Evolutionary conservation across 2,113 vertebrate genomes (phyloP).

Genomic region (Oncorhynchus tshawytscha): DNA sequence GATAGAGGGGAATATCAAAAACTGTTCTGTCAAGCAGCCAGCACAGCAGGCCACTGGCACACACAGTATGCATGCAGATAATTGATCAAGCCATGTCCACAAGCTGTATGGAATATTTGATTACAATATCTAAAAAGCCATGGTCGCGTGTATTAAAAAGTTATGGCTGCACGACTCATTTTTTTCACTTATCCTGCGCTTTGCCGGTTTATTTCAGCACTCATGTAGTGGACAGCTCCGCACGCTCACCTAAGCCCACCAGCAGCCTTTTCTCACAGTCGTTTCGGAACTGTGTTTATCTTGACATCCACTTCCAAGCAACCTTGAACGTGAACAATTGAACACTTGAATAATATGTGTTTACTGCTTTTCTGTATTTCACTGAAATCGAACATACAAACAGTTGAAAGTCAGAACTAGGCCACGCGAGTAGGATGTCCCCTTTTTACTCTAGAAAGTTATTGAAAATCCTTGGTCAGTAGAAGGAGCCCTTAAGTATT

Average conservation of each 20-base stretch:
- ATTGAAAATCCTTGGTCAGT: too few species aligned
- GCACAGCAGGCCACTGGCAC: slow-evolving; percentile 26
- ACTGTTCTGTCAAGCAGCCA: slow-evolving; percentile 28
- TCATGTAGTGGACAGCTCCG: slow-evolving; percentile 5
- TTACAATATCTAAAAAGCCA: slow-evolving; percentile 28
- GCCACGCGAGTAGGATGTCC: too few species aligned
- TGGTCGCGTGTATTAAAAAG: slow-evolving; percentile 28
- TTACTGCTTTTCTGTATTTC: too few species aligned
- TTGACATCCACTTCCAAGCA: too few species aligned
- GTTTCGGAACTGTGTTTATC: not conserved
- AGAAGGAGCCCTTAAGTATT: too few species aligned
- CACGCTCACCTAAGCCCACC: not conserved
- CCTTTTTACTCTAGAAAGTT: too few species aligned
- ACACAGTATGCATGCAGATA: slow-evolving; percentile 24
- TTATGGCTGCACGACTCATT: slow-evolving; percentile 16
- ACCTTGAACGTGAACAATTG: too few species aligned
- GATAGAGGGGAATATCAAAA: slow-evolving; percentile 30
- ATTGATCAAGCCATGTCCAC: slow-evolving; percentile 41
- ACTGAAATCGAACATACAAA: too few species aligned
- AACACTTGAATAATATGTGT: too few species aligned
- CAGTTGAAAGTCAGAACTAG: too few species aligned
- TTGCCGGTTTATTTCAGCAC: slow-evolving; percentile 12
- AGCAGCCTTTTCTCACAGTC: not conserved
- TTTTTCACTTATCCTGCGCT: slow-evolving; percentile 11
- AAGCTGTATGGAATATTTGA: slow-evolving; percentile 37